Base-by-base conservation (phyloP, 2,797 vertebrate genomes). In the Hippopotamyrus pictus region DNA sequence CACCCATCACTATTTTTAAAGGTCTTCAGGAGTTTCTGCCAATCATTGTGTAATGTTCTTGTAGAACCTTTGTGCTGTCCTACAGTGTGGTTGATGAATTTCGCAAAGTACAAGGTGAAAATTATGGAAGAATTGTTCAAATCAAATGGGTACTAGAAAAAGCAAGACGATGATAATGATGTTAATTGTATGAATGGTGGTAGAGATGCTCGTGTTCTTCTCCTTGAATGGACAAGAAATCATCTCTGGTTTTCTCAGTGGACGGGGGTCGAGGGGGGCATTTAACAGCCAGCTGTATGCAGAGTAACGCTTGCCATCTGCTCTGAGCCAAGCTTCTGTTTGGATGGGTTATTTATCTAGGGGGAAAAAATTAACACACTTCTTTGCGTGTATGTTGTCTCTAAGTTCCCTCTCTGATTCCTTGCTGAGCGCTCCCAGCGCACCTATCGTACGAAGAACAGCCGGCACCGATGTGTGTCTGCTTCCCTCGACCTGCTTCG, bases 401-500 rank as follows among this genome's bases (percentile, higher is more conserved):
- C 37, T 51, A 37, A 85, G 57, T 19, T 46, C 62, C 17, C 22
- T 76, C 33, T 76, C 69, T 76, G 33, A 41, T 76, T 53, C 41
- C 51, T 73, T 46, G 57, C 50, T 48, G 12, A 90, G 50, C 2
- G 85, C 11, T 37, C 29, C 50, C 85, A 54, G 29, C 3, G 5
- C 50, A 54, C 51, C 5, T 37, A 33, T 86, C 33, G 29, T 57
- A 57, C 25, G 5, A 54, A 6, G 48, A 54, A 54, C 93, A 93
- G 92, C 92, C 94, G 88, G 84, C 91, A 91, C 92, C 89, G 9
- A 25, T 33, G 88, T 92, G 94, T 94, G 94, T 95, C 93, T 95
- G 95, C 95, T 96, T 95, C 95, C 93, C 93, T 93, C 93, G 90
- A 92, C 94, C 95, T 93, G 93, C 94, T 94, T 50, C 9, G 95